Conservation (phyloP, 2,797 vertebrate genomes). For the Xenops minutus region DNA sequence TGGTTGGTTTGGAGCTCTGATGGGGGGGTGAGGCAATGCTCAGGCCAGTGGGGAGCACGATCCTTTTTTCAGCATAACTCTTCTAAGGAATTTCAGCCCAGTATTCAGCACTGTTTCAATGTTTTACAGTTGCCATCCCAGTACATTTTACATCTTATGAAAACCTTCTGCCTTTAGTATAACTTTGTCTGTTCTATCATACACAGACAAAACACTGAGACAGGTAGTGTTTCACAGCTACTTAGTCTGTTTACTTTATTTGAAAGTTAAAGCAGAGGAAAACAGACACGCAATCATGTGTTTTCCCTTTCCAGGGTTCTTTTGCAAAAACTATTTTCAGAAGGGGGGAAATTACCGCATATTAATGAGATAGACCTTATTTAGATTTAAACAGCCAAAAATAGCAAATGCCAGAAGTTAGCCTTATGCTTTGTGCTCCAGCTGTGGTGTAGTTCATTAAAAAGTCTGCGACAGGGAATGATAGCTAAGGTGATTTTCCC, state of each 20-base stretch:
- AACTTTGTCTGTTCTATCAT: not conserved
- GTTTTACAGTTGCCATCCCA: not conserved
- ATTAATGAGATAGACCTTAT: not conserved
- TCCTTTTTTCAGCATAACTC: not conserved
- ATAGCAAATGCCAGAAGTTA: not conserved
- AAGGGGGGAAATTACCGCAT: not conserved
- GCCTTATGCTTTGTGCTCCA: not conserved
- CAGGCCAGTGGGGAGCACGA: rapidly evolving
- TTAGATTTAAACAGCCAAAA: not conserved
- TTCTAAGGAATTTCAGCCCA: not conserved
- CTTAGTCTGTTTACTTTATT: not conserved
- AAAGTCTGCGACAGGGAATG: not conserved
- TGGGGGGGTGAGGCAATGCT: rapidly evolving
- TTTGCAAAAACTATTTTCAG: not conserved
- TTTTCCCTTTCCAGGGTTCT: not conserved
- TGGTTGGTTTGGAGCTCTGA: not conserved
- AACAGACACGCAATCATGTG: not conserved
- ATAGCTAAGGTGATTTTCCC: not conserved
- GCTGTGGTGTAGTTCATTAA: not conserved
- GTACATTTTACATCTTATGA: not conserved
- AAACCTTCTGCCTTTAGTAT: not conserved
- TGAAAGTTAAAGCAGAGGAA: not conserved
- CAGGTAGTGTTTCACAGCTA: not conserved
- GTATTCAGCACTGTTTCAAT: not conserved
- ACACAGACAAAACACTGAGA: not conserved